Conservation (phyloP, 2,797 vertebrate species). For the Crax fasciolata region DNA sequence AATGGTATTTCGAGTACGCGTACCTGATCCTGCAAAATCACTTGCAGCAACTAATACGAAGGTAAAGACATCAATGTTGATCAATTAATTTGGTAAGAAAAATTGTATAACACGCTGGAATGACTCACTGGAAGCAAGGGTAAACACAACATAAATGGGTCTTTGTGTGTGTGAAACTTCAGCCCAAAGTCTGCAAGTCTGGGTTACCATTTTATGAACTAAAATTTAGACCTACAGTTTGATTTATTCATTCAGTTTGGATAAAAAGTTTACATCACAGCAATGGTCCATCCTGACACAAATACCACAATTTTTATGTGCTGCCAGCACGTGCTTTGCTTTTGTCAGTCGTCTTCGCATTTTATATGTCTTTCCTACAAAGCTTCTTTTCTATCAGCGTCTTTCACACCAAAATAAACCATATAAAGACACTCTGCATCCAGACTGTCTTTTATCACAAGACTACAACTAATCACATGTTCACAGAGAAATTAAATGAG, state of each 20-base stretch:
- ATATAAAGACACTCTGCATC: not conserved
- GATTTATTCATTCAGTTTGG: not conserved
- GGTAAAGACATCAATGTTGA: not conserved
- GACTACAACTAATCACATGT: not conserved
- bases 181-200: not conserved
- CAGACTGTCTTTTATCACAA: not conserved
- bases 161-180: not conserved
- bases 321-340: not conserved
- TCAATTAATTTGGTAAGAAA: not conserved
- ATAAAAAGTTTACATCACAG: constrained; percentile 3
- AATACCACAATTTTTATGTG: rapidly evolving
- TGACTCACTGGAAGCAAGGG: not conserved
- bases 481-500: not conserved
- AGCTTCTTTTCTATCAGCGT: not conserved
- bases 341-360: not conserved
- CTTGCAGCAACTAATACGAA: not conserved
- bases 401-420: not conserved
- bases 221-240: not conserved
- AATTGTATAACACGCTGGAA: not conserved
- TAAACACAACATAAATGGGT: not conserved
- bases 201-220: not conserved
- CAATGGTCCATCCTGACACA: not conserved
- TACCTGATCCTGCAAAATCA: not conserved
- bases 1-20: not conserved
- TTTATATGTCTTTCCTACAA: not conserved